Percentiles rank a stretch among this genome's conserved stretches.
These are phyloP conservation scores for Rhinichthys klamathensis DNA, from an alignment of 2,113 vertebrate genomes.

Conservation along the genomic window DNA sequence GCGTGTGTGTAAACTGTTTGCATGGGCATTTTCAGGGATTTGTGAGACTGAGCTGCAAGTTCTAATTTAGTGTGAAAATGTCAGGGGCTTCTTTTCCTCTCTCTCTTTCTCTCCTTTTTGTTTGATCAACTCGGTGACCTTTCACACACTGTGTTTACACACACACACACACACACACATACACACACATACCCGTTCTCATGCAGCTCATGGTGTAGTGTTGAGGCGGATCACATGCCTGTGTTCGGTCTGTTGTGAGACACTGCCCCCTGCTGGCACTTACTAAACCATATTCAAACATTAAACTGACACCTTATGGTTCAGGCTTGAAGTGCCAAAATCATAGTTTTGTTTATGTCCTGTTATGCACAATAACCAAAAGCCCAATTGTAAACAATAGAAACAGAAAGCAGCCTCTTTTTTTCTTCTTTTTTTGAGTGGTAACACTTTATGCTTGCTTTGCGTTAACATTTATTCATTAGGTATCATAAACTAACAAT, in stretches of 20 bases:
- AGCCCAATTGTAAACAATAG: not conserved
- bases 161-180: constrained; percentile 13
- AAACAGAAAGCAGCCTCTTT: not conserved
- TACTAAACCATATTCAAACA: not conserved
- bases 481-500: not conserved
- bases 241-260: not conserved
- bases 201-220: constrained; percentile 27
- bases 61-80: constrained; percentile 57
- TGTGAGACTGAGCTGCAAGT: constrained; percentile 38
- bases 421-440: not conserved
- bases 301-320: too few species aligned
- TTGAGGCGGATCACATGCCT: not conserved
- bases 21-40: constrained; percentile 47
- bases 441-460: not conserved
- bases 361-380: not conserved
- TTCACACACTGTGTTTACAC: constrained; percentile 46
- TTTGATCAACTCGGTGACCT: constrained; percentile 56
- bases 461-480: not conserved
- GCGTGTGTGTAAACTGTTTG: constrained; percentile 50
- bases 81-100: constrained; percentile 47
- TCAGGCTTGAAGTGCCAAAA: not conserved
- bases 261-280: constrained; percentile 48
- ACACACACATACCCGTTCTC: constrained; percentile 26
- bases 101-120: constrained; percentile 44
- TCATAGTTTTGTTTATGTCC: not conserved